Percentiles rank a stretch among this genome's conserved stretches.
Evolutionary conservation across 1,140 invertebrate species (phyloP).

Genomic region (Drosophila biarmipes): DNA sequence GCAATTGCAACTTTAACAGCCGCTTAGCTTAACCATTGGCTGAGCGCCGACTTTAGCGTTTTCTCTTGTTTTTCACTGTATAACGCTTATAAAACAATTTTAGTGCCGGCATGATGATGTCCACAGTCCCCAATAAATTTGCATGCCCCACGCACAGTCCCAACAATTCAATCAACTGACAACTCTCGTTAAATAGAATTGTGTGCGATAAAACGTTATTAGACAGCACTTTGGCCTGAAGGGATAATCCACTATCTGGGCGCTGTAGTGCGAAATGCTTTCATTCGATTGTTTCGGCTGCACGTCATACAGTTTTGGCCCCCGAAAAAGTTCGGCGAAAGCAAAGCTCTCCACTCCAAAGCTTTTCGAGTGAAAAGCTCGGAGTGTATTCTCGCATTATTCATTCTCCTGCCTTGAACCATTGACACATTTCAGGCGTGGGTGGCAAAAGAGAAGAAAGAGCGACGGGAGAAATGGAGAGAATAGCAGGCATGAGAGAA

Average conservation of each 20-base stretch:
- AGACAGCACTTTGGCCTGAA: too few species aligned
- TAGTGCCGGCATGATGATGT: not conserved
- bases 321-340: slow-evolving; percentile 27
- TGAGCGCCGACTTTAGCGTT: too few species aligned
- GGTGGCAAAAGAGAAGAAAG: slow-evolving; percentile 21
- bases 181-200: slow-evolving; percentile 26
- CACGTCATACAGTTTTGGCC: slow-evolving; percentile 23
- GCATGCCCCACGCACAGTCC: slow-evolving; percentile 25
- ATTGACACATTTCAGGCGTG: slow-evolving; percentile 71
- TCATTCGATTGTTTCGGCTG: not conserved
- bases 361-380: slow-evolving; percentile 31
- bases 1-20: too few species aligned
- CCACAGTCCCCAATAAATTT: slow-evolving; percentile 20
- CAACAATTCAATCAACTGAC: slow-evolving; percentile 26
- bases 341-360: slow-evolving; percentile 23
- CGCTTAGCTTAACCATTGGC: too few species aligned
- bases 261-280: not conserved
- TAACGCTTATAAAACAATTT: not conserved
- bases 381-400: slow-evolving; percentile 11
- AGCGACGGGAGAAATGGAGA: slow-evolving; percentile 6
- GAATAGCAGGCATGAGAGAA: slow-evolving; percentile 21
- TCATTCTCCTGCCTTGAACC: slow-evolving; percentile 67
- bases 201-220: slow-evolving; percentile 34
- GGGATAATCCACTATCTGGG: too few species aligned
- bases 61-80: not conserved